Evolutionary conservation across 2,113 vertebrate species (phyloP), one percentile per base, ranked within the genome.

Genomic region (Sporophila hypoxantha): DNA sequence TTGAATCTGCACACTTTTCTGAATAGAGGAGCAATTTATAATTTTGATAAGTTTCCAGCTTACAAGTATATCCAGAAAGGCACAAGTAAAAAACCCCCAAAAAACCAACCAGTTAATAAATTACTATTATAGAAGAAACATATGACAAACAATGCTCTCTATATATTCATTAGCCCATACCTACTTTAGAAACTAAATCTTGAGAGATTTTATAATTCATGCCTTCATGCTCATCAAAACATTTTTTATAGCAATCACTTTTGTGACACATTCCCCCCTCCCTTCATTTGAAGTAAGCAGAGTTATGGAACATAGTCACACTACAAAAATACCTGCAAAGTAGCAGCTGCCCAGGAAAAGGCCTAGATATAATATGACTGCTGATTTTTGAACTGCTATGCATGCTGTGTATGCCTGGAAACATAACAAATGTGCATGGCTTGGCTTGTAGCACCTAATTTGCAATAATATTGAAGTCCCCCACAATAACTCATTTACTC

Each of bases 401-500:
- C 93, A 93, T 95, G 96, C 95, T 82, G 90, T 86, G 92, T 95
- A 96, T 96, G 94, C 93, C 95, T 94, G 92, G 95, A 96, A 96
- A 96, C 95, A 97, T 97, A 97, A 97, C 95, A 96, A 97, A 97
- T 96, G 97, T 96, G 95, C 96, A 94, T 78, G 36, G 95, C 96
- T 95, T 96, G 85, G 55, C 93, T 93, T 95, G 94, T 94, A 93
- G 96, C 96, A 96, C 94, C 97, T 97, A 97, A 97, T 98, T 98
- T 97, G 97, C 96, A 96, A 97, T 97, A 97, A 97, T 97, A 97
- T 97, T 97, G 97, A 96, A 97, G 96, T 95, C 96, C 95, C 94
- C 94, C 95, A 97, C 96, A 97, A 98, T 98, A 97, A 97, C 97
- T 98, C 96, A 97, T 97, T 98, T 97, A 97, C 96, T 97, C 96